Evolutionary conservation across 2,888 invertebrate genomes (phyloP), one percentile per base, ranked within the genome.

Genomic region (Myathropa florea): DNA sequence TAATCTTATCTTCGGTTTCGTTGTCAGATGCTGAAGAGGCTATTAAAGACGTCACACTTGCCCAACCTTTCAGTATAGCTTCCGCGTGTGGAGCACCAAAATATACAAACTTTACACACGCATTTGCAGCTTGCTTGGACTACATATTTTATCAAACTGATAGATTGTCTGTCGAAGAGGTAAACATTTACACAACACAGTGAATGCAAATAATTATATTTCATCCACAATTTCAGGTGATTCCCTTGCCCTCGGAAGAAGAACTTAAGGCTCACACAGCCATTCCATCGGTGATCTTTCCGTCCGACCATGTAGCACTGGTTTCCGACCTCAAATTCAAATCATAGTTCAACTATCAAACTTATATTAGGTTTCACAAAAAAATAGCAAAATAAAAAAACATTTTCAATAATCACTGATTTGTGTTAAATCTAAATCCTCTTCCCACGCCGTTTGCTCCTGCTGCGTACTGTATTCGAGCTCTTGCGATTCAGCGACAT

Each of bases 291-390:
- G 94, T 96, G 64, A 95, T 96, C 2, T 97, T 97, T 92, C 99
- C 99, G 0, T 98, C 98, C 1, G 99, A 99, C 93, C 99, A 99
- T 92, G 93, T 99, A 88, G 96, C 99, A 14, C 93, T 98, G 64
- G 94, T 98, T 84, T 95, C 96, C n/a, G 97, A 98, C 93, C 93
- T 98, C 86, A 93, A 93, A 78, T 92, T 91, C 81, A 91, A 89
- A 78, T 46, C 71, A 6, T 73, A 73, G 26, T 0, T 36, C 1
- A 24, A 24, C 18, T 65, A 23, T 14, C 2, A 18, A 28, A 39
- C 39, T 75, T 81, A 82, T 75, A 68, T 72, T 81, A 71, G 18
- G n/a, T 4, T 39, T 9, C 36, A 61, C 28, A 46, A 14, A 55
- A 36, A 36, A 57, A 65, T 9, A 75, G 18, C 9, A 71, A 64